Conservation (phyloP, 2,797 vertebrate species). For the Adelosebastes latens region DNA sequence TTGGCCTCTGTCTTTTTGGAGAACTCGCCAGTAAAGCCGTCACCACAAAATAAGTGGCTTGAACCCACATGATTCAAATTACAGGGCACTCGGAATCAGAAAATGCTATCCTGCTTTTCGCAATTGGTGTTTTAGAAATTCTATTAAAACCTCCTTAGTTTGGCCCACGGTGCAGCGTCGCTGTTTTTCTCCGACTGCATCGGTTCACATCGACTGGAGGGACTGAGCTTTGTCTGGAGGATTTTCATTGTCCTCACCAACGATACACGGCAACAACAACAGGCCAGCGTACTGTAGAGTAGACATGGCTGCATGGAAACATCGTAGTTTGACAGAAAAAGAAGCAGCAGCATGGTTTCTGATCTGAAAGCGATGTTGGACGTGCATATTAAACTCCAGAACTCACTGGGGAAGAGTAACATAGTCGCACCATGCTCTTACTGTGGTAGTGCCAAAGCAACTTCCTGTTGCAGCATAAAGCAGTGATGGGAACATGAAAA, state of each 20-base stretch:
- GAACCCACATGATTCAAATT: conserved; percentile 83
- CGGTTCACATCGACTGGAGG: background rate
- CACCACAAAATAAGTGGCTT: conserved; percentile 84
- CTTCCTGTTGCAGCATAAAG: conserved; percentile 11
- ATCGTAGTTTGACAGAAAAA: background rate
- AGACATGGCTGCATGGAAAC: background rate
- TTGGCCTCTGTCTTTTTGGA: conserved; percentile 66
- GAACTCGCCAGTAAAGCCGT: conserved; percentile 74
- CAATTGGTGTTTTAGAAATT: conserved; percentile 77
- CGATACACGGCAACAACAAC: background rate
- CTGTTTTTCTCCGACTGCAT: conserved; percentile 28
- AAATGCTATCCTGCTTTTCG: conserved; percentile 76
- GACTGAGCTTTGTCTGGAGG: background rate
- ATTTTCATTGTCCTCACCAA: conserved; percentile 9
- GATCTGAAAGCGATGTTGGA: conserved; percentile 16
- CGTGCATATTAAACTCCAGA: conserved; percentile 25
- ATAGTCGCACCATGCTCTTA: conserved; percentile 8
- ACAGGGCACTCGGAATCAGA: conserved; percentile 80
- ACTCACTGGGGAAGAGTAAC: conserved; percentile 21
- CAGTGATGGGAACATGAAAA: conserved; percentile 18
- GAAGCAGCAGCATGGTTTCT: background rate
- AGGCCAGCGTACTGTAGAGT: background rate
- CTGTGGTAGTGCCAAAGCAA: conserved; percentile 4
- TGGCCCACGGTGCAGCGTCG: conserved; percentile 36
- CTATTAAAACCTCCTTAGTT: conserved; percentile 74